These are phyloP conservation scores for Abramis brama DNA, from an alignment of 2,113 vertebrate genomes.

Conservation along the genomic window DNA sequence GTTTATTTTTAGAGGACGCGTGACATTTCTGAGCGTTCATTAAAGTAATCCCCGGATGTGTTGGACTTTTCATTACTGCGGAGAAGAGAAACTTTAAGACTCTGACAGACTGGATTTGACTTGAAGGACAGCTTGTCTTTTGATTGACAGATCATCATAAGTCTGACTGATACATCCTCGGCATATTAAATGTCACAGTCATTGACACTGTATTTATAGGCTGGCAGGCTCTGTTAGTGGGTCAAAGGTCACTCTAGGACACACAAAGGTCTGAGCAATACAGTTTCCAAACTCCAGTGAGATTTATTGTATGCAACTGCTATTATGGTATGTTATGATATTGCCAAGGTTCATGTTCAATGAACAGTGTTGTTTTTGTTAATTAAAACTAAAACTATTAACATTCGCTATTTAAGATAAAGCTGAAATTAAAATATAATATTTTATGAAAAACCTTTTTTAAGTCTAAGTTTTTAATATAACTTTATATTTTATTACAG, in stretches of 20 bases:
- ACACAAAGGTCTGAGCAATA: not conserved
- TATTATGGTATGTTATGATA: not conserved
- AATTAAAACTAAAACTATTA: not conserved
- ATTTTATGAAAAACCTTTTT: too few species aligned
- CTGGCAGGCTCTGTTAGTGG: not conserved
- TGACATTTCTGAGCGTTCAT: constrained; percentile 33
- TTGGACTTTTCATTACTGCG: constrained; percentile 32
- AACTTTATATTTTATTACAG: too few species aligned
- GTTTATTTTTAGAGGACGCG: constrained; percentile 57
- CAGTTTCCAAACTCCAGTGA: not conserved
- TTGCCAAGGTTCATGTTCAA: not conserved
- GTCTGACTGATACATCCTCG: not conserved
- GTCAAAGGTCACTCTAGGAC: not conserved
- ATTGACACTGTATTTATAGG: not conserved
- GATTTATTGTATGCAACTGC: not conserved
- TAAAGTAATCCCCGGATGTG: constrained; percentile 31
- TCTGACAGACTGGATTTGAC: not conserved
- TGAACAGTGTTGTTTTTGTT: not conserved
- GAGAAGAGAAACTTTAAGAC: not conserved
- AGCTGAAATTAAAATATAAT: not conserved
- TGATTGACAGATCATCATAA: constrained; percentile 14
- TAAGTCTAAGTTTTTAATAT: too few species aligned
- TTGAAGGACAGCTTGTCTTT: not conserved
- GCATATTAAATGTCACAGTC: not conserved
- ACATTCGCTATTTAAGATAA: not conserved